Conservation (phyloP, 2,113 vertebrate genomes). For the Carollia perspicillata region DNA sequence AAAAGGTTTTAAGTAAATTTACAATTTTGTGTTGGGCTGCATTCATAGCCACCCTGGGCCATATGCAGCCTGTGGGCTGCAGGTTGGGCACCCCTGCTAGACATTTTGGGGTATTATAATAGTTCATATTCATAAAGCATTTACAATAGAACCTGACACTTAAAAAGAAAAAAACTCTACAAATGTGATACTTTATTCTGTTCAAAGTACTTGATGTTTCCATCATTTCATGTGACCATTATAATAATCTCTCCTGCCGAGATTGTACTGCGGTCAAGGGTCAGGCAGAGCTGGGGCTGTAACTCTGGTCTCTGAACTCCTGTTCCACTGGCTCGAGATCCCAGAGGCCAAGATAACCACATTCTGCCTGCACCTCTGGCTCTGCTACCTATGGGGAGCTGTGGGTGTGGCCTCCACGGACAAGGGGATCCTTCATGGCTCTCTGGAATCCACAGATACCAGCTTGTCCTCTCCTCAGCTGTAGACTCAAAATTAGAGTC, state of each 20-base stretch:
- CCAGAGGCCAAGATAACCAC: background rate
- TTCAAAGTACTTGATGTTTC: background rate
- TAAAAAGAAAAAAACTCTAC: background rate
- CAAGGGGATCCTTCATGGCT: background rate
- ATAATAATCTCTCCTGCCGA: background rate
- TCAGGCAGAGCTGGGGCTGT: background rate
- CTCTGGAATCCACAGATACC: background rate
- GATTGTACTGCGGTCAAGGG: background rate
- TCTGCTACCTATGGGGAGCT: background rate
- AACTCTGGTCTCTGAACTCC: background rate
- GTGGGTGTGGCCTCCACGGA: background rate
- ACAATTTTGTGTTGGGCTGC: too few relatives aligned
- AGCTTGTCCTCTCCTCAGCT: background rate
- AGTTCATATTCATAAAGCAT: background rate
- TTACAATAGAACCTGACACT: background rate
- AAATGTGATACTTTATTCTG: background rate
- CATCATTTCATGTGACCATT: background rate
- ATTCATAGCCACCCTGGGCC: too few relatives aligned
- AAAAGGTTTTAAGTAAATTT: too few relatives aligned
- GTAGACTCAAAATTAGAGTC: background rate
- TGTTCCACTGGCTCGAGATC: background rate
- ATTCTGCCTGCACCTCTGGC: background rate
- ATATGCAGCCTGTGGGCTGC: too few relatives aligned
- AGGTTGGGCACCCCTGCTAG: too few relatives aligned
- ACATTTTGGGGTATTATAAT: background rate